phyloP scores from a whole-genome alignment of 2,888 invertebrate species.

The Ceratothoa steindachneri region DNA sequence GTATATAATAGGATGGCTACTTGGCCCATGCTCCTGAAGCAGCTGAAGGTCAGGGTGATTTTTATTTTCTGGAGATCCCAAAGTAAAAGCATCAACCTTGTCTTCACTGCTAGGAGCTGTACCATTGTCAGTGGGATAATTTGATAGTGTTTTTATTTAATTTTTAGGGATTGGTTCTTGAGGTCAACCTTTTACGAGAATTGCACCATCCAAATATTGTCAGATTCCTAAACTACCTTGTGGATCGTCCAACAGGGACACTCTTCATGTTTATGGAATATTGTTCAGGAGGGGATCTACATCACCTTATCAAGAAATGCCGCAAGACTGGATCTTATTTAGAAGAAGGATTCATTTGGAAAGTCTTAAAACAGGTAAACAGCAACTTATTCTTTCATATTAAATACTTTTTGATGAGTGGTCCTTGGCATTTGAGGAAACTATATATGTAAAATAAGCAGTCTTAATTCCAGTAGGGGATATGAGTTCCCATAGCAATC shows the following conservation, averaged over 20 bases:
- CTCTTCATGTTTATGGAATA: slow-evolving; percentile 64
- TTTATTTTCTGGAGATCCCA: no score
- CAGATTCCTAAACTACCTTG: slow-evolving; percentile 60
- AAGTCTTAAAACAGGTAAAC: slow-evolving; percentile 53
- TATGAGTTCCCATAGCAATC: no score
- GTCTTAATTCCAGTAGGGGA: no score
- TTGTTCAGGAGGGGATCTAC: slow-evolving; percentile 62
- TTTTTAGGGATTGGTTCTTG: slow-evolving; percentile 56
- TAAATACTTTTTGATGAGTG: background rate
- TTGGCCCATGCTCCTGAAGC: no score
- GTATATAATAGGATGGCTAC: no score
- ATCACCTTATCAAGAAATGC: slow-evolving; percentile 58
- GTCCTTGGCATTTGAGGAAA: no score
- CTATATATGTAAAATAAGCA: no score
- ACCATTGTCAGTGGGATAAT: no score
- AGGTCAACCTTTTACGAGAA: slow-evolving; percentile 59
- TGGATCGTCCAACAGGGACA: slow-evolving; percentile 59
- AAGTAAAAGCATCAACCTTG: no score
- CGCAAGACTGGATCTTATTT: slow-evolving; percentile 55
- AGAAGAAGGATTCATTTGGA: slow-evolving; percentile 63
- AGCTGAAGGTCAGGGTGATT: no score
- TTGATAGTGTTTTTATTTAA: no score
- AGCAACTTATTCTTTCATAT: background rate
- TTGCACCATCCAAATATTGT: slow-evolving; percentile 61
- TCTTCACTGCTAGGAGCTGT: no score